These are phyloP conservation scores for Eutolmus rufibarbis DNA, from an alignment of 2,888 invertebrate species.

Conservation along the genomic window DNA sequence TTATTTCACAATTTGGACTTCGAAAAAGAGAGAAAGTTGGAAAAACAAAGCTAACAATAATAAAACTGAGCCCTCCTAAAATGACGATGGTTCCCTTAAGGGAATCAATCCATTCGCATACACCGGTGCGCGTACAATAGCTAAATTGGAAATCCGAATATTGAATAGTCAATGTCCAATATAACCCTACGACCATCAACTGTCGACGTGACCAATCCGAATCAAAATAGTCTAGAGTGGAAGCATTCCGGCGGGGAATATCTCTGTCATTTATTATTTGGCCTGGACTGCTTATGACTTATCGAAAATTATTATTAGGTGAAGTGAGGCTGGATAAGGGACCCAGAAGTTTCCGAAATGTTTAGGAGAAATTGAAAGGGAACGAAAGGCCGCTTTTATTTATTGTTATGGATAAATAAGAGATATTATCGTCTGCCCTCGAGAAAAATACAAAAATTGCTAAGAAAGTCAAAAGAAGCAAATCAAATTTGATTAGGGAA, in stretches of 20 bases:
- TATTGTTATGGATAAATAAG: slow-evolving; percentile 23
- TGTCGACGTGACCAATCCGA: slow-evolving; percentile 24
- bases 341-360: not conserved
- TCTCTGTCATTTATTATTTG: slow-evolving; percentile 21
- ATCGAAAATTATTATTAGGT: slow-evolving; percentile 33
- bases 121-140: not conserved
- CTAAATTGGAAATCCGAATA: slow-evolving; percentile 12
- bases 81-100: not conserved
- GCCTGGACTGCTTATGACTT: slow-evolving; percentile 27
- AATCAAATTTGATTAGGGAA: slow-evolving; percentile 24
- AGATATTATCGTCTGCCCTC: not conserved
- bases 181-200: slow-evolving; percentile 27
- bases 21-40: not conserved
- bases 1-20: not conserved
- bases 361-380: slow-evolving; percentile 22
- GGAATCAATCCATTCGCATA: not conserved
- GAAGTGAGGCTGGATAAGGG: not conserved
- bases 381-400: not conserved
- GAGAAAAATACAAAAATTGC: not conserved
- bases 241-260: not conserved
- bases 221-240: not conserved
- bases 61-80: not conserved
- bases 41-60: slow-evolving; percentile 1
- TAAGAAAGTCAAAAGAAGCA: not conserved
- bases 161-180: slow-evolving; percentile 19